These are phyloP conservation scores for Campopleginae sp. DNA, from an alignment of 2,888 invertebrate species.

Conservation along the genomic window DNA sequence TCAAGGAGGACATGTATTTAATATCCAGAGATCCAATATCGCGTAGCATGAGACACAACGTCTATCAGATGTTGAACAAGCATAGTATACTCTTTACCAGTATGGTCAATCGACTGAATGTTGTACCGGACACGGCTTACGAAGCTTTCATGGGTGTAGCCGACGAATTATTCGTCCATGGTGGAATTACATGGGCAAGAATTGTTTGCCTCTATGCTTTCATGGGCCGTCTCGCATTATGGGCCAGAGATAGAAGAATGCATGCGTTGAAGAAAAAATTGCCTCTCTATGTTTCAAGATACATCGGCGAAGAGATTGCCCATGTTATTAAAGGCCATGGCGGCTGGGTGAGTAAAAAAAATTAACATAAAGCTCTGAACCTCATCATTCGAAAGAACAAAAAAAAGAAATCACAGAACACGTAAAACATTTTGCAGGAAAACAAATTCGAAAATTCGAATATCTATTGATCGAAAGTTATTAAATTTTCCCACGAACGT, in stretches of 20 bases:
- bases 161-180: conserved; percentile 84
- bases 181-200: conserved; percentile 84
- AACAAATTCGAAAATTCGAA: too few species aligned
- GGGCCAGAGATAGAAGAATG: conserved; percentile 82
- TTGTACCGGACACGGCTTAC: conserved; percentile 83
- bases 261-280: conserved; percentile 81
- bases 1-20: conserved; percentile 82
- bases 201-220: conserved; percentile 84
- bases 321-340: conserved; percentile 84
- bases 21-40: conserved; percentile 83
- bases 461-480: too few species aligned
- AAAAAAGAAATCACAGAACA: background rate
- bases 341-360: conserved; percentile 83
- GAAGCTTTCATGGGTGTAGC: conserved; percentile 83
- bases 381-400: background rate
- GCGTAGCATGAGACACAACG: conserved; percentile 83
- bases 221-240: conserved; percentile 83
- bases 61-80: conserved; percentile 84
- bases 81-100: conserved; percentile 84
- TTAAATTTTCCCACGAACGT: too few species aligned
- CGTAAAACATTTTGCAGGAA: too few species aligned
- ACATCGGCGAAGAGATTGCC: conserved; percentile 83
- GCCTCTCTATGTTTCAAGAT: conserved; percentile 83
- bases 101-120: conserved; percentile 84
- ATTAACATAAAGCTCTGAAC: background rate